phyloP scores from a whole-genome alignment of 2,113 vertebrate species.

The Tragelaphus buxtoni region DNA sequence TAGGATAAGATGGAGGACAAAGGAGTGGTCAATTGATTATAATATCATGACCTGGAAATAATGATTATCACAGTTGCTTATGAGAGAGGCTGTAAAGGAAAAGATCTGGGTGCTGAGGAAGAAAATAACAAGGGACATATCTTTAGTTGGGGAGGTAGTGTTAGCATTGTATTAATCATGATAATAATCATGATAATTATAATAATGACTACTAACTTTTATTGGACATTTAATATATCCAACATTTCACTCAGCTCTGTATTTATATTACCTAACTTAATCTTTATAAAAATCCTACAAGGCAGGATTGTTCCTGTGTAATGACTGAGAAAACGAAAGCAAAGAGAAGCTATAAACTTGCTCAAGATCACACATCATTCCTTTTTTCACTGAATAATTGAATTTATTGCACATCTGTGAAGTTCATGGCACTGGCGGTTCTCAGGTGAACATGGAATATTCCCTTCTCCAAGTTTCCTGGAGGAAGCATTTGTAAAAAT shows the following conservation, averaged over 20 bases:
- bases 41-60: not conserved
- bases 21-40: not conserved
- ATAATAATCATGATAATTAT: not conserved
- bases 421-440: not conserved
- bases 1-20: too few relatives aligned
- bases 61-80: not conserved
- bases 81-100: not conserved
- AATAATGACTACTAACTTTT: not conserved
- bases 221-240: not conserved
- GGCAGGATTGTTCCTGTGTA: not conserved
- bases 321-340: conserved; percentile 1
- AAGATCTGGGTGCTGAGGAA: not conserved
- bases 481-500: not conserved
- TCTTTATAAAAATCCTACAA: not conserved
- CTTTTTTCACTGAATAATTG: not conserved
- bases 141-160: not conserved
- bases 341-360: not conserved
- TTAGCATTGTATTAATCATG: not conserved
- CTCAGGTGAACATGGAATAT: not conserved
- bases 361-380: not conserved
- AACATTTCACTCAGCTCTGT: not conserved
- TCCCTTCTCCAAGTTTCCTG: not conserved
- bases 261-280: not conserved
- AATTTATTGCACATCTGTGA: not conserved
- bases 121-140: not conserved